Conservation (phyloP, 2,888 invertebrate genomes). For the Chloromyia formosa region DNA sequence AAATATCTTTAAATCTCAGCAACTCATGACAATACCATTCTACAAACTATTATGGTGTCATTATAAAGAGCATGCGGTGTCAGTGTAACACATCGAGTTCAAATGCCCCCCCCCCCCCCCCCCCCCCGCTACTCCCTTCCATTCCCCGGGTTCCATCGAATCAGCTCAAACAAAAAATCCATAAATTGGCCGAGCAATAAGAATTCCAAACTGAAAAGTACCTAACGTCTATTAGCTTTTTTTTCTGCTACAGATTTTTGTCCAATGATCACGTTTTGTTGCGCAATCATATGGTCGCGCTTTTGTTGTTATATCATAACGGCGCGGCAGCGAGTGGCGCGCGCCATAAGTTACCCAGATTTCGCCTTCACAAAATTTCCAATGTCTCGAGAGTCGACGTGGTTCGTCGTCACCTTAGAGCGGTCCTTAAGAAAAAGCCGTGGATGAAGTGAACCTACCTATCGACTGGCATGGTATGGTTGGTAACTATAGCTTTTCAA, state of each 20-base stretch:
- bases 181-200: not conserved
- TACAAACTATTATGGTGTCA: constrained; percentile 6
- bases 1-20: constrained; percentile 7
- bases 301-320: constrained; percentile 14
- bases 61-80: constrained; percentile 1
- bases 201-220: not conserved
- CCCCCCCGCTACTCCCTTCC: too few relatives aligned
- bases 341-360: not conserved
- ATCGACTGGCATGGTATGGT: too few relatives aligned
- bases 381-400: not conserved
- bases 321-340: not conserved
- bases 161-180: not conserved
- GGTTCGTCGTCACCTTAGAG: not conserved
- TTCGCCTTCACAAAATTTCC: not conserved
- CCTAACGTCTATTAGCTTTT: too few relatives aligned
- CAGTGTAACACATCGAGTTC: not conserved
- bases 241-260: not conserved
- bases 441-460: not conserved
- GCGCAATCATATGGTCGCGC: not conserved
- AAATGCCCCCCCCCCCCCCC: not conserved
- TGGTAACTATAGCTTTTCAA: too few relatives aligned
- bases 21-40: constrained; percentile 5
- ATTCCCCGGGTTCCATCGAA: too few relatives aligned
- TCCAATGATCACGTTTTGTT: constrained; percentile 7
- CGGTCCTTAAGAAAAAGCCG: not conserved